These are phyloP conservation scores for Leptoteleia sp. DNA, from an alignment of 1,140 invertebrate genomes.

Conservation along the genomic window DNA sequence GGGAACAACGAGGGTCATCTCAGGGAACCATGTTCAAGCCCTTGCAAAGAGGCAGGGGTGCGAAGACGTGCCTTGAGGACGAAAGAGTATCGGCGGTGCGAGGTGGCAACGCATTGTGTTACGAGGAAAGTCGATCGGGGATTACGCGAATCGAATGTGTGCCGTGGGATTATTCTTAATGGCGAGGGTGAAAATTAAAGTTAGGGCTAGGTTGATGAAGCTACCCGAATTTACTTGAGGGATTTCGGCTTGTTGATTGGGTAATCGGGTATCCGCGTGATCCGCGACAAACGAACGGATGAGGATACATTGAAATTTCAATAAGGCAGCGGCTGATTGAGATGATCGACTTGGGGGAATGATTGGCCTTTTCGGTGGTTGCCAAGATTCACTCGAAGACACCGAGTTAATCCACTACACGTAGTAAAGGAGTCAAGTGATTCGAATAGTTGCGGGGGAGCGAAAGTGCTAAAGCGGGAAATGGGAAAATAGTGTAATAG, in stretches of 20 bases:
- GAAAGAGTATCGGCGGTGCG: slow-evolving; percentile 11
- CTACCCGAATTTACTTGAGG: slow-evolving; percentile 31
- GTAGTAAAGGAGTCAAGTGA: neutral
- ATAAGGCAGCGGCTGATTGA: neutral
- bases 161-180: slow-evolving; percentile 60
- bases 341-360: slow-evolving; percentile 7
- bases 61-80: slow-evolving; percentile 31
- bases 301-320: slow-evolving; percentile 9
- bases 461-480: no score
- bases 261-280: slow-evolving; percentile 37
- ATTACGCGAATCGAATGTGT: slow-evolving; percentile 53
- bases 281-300: neutral
- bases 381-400: neutral
- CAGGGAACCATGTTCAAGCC: slow-evolving; percentile 39
- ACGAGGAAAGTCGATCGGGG: slow-evolving; percentile 35
- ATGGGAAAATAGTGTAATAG: no score
- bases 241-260: slow-evolving; percentile 41
- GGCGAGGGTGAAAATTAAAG: slow-evolving; percentile 49
- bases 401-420: no score
- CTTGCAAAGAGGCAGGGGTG: slow-evolving; percentile 27
- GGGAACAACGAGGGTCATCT: slow-evolving; percentile 37
- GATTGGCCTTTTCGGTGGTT: neutral
- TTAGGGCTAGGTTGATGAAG: slow-evolving; percentile 25
- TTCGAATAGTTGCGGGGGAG: neutral
- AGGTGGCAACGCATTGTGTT: slow-evolving; percentile 38